These are phyloP conservation scores for Venusia cambrica DNA, from an alignment of 2,888 invertebrate species.

Conservation along the genomic window DNA sequence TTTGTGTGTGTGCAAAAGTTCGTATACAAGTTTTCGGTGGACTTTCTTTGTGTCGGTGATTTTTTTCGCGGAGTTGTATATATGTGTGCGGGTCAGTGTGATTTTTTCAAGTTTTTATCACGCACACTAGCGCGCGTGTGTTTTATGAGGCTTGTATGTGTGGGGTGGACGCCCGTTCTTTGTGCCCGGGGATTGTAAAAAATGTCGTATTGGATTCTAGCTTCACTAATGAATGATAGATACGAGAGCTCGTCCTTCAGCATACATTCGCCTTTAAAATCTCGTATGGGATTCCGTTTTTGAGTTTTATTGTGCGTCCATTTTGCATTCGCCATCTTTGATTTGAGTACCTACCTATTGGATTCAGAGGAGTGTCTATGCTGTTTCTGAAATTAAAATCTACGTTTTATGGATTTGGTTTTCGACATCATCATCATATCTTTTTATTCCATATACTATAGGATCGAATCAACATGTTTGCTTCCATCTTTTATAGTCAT, in stretches of 20 bases:
- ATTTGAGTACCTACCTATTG: conserved; percentile 29
- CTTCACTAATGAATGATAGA: conserved; percentile 80
- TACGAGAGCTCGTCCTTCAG: conserved; percentile 54
- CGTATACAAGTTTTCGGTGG: conserved; percentile 76
- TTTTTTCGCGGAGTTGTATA: conserved; percentile 64
- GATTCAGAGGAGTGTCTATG: too few species aligned
- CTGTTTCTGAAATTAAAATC: too few species aligned
- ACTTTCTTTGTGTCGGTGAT: conserved; percentile 80
- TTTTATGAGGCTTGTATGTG: conserved; percentile 53
- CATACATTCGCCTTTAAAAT: conserved; percentile 58
- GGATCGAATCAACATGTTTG: too few species aligned
- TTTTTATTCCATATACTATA: too few species aligned
- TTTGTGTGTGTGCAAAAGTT: conserved; percentile 68
- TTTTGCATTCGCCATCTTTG: conserved; percentile 38
- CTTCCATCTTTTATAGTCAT: too few species aligned
- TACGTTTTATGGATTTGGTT: too few species aligned
- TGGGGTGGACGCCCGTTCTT: conserved; percentile 70
- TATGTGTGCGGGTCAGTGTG: conserved; percentile 74
- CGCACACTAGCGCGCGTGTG: conserved; percentile 48
- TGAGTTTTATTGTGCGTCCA: conserved; percentile 36
- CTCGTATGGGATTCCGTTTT: conserved; percentile 61
- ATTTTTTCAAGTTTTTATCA: conserved; percentile 76
- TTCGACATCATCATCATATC: too few species aligned
- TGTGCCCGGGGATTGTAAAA: conserved; percentile 78
- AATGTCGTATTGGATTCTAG: conserved; percentile 81